These are phyloP conservation scores for Diabrotica balteata DNA, from an alignment of 2,888 invertebrate genomes.

Conservation along the genomic window DNA sequence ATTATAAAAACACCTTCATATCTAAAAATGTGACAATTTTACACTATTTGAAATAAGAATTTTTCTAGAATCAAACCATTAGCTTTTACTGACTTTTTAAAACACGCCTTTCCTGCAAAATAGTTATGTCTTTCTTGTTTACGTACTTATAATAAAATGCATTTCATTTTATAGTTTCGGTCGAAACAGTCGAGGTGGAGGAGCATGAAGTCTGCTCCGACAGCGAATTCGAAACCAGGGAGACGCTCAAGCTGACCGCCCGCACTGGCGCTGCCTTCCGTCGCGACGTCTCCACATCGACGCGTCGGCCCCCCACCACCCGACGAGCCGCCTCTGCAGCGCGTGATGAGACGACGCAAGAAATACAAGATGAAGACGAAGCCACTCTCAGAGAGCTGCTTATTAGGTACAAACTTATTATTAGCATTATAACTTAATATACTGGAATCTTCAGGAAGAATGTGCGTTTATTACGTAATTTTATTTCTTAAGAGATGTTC, in stretches of 20 bases:
- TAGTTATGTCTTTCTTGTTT: no score
- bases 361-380: slow-evolving; percentile 79
- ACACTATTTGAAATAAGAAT: no score
- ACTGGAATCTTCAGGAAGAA: no score
- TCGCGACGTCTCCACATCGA: slow-evolving; percentile 54
- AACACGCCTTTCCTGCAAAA: background rate
- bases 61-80: background rate
- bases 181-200: slow-evolving; percentile 62
- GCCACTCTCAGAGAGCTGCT: slow-evolving; percentile 94
- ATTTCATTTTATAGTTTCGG: slow-evolving; percentile 50
- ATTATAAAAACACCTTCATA: no score
- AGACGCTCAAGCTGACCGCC: slow-evolving; percentile 62
- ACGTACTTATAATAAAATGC: background rate
- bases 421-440: no score
- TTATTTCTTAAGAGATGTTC: no score
- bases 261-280: slow-evolving; percentile 47
- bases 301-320: slow-evolving; percentile 49
- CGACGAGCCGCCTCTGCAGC: slow-evolving; percentile 47
- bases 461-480: no score
- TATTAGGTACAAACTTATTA: slow-evolving; percentile 71
- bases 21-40: no score
- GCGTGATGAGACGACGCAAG: slow-evolving; percentile 84
- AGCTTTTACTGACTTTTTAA: background rate
- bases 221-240: slow-evolving; percentile 55
- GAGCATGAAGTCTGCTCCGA: slow-evolving; percentile 59